Conservation (phyloP, 2,888 invertebrate genomes). For the Zaprionus lineosus region DNA sequence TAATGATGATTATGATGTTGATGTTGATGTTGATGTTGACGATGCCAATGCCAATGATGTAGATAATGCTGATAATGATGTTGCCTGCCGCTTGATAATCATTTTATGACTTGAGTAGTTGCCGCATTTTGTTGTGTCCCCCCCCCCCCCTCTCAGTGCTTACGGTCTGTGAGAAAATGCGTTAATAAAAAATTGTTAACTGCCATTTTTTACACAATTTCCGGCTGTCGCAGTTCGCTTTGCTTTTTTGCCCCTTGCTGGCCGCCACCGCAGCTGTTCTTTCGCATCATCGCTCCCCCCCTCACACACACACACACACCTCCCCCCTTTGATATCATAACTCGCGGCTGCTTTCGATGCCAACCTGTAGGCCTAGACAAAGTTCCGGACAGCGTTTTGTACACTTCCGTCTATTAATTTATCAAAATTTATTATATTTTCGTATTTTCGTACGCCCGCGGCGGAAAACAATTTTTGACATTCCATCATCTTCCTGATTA, state of each 20-base stretch:
- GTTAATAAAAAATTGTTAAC: constrained; percentile 71
- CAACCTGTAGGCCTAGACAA: constrained; percentile 34
- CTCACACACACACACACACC: too few relatives aligned
- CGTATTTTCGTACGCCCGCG: constrained; percentile 24
- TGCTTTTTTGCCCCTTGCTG: background rate
- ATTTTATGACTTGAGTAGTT: constrained; percentile 60
- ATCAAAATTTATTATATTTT: constrained; percentile 55
- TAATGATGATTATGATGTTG: constrained; percentile 21
- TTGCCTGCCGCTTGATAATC: constrained; percentile 50
- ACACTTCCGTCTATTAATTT: constrained; percentile 63
- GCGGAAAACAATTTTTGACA: constrained; percentile 26
- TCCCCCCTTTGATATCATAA: too few relatives aligned
- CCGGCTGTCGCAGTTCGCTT: constrained; percentile 47
- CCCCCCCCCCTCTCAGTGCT: background rate
- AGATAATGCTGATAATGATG: constrained; percentile 25
- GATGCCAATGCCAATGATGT: constrained; percentile 14
- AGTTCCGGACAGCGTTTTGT: constrained; percentile 12
- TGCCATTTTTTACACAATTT: constrained; percentile 70
- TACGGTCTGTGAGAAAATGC: constrained; percentile 36
- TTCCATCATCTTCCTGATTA: constrained; percentile 4
- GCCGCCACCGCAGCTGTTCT: background rate
- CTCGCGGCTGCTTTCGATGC: constrained; percentile 14
- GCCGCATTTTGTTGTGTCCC: constrained; percentile 36
- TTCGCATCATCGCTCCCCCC: background rate
- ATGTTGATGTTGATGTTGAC: constrained; percentile 28